These are phyloP conservation scores for Macrophya annulata DNA, from an alignment of 2,888 invertebrate species.

Conservation along the genomic window DNA sequence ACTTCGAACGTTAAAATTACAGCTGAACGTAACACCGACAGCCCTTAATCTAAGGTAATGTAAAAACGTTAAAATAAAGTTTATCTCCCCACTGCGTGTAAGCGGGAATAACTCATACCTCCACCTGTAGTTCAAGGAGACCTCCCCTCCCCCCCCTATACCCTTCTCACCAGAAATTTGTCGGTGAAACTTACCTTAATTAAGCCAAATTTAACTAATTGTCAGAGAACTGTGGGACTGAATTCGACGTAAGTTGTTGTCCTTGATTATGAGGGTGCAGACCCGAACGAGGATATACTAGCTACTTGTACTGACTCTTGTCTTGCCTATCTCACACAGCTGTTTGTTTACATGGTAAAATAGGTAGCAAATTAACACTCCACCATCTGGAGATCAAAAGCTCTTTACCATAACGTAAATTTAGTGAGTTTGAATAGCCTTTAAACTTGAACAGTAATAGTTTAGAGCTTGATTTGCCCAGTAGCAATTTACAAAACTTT, in stretches of 20 bases:
- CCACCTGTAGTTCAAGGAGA: not conserved
- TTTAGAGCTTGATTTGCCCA: too few relatives aligned
- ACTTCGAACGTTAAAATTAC: slow-evolving; percentile 83
- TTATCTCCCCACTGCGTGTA: not conserved
- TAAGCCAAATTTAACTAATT: slow-evolving; percentile 16
- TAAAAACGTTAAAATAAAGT: not conserved
- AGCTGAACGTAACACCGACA: slow-evolving; percentile 83
- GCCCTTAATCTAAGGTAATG: slow-evolving; percentile 83
- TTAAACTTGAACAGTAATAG: too few relatives aligned
- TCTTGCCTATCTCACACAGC: not conserved
- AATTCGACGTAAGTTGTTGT: not conserved
- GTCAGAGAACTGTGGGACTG: not conserved
- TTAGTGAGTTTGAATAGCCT: too few relatives aligned
- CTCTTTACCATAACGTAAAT: not conserved
- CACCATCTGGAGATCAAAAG: not conserved
- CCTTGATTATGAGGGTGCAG: not conserved
- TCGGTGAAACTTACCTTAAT: not conserved
- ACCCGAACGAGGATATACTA: not conserved
- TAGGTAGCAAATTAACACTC: not conserved
- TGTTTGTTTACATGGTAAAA: not conserved
- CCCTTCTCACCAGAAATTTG: too few relatives aligned
- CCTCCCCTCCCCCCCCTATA: too few relatives aligned
- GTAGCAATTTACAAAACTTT: too few relatives aligned
- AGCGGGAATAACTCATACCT: not conserved
- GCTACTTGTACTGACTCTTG: not conserved